Percentiles rank a stretch among this genome's conserved stretches.
phyloP scores from a whole-genome alignment of 2,113 vertebrate genomes.

The Rousettus leschenaultii region DNA sequence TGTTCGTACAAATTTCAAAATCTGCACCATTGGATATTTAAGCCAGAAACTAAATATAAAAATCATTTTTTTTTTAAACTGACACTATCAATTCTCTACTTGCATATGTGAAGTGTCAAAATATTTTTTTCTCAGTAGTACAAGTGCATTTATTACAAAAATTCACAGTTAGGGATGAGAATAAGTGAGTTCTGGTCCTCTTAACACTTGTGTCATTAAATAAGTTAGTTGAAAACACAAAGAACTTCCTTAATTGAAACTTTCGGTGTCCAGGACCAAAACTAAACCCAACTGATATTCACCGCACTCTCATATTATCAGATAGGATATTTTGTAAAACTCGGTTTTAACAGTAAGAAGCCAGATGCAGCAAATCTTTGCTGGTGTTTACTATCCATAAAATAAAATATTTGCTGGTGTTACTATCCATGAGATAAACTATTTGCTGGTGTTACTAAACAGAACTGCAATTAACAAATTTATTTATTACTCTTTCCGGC shows the following conservation, averaged over 20 bases:
- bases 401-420: background rate
- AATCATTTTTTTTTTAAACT: constrained; percentile 74
- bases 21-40: constrained; percentile 73
- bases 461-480: constrained; percentile 61
- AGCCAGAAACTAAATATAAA: constrained; percentile 74
- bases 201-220: background rate
- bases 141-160: constrained; percentile 53
- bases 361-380: background rate
- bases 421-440: background rate
- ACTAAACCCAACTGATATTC: background rate
- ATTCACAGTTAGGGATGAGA: constrained; percentile 43
- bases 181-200: constrained; percentile 48
- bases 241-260: background rate
- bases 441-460: background rate
- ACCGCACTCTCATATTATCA: constrained; percentile 3
- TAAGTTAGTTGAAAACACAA: constrained; percentile 3
- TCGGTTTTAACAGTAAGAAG: constrained; percentile 11
- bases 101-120: constrained; percentile 68
- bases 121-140: constrained; percentile 41
- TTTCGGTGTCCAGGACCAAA: background rate
- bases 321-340: background rate
- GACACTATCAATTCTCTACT: constrained; percentile 58
- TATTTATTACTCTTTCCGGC: background rate
- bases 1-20: constrained; percentile 77
- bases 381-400: background rate